phyloP scores from a whole-genome alignment of 2,113 vertebrate species.

The Asarcornis scutulata region DNA sequence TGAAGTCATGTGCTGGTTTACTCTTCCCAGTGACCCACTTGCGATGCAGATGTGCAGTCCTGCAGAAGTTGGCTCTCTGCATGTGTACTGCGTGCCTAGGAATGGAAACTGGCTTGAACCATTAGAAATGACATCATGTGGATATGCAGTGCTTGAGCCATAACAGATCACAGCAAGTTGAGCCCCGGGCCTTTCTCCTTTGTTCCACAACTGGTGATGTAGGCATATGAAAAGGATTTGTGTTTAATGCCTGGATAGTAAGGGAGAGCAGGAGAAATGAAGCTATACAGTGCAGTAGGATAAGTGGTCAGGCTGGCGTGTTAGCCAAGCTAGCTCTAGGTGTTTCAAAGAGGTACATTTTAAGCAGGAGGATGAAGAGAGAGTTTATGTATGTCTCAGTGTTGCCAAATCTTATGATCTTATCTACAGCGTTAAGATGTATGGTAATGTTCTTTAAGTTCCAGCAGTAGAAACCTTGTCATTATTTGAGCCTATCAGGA shows the following conservation, averaged over 20 bases:
- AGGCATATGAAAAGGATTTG: not conserved
- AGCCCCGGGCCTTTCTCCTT: not conserved
- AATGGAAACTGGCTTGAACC: not conserved
- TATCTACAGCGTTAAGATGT: not conserved
- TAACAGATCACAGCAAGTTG: not conserved
- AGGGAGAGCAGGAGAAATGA: not conserved
- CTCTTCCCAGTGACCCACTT: not conserved
- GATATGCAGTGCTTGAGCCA: not conserved
- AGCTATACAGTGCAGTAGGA: not conserved
- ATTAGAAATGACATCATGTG: not conserved
- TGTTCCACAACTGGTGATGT: not conserved
- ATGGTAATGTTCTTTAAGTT: not conserved
- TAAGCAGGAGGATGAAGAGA: not conserved
- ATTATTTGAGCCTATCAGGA: not conserved
- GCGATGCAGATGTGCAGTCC: rapidly evolving
- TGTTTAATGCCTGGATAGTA: not conserved
- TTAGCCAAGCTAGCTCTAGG: not conserved
- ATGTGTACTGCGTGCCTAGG: rapidly evolving
- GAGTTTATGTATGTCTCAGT: not conserved
- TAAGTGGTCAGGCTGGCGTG: not conserved
- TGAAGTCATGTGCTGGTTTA: not conserved
- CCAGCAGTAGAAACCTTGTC: not conserved
- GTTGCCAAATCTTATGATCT: not conserved
- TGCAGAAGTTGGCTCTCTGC: not conserved
- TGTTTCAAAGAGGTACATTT: not conserved